A percentile compares a stretch with the other conserved stretches of the same genome.
phyloP scores from a whole-genome alignment of 35 echinoderm and acorn worm species.

The Holothuria glaberrima region DNA sequence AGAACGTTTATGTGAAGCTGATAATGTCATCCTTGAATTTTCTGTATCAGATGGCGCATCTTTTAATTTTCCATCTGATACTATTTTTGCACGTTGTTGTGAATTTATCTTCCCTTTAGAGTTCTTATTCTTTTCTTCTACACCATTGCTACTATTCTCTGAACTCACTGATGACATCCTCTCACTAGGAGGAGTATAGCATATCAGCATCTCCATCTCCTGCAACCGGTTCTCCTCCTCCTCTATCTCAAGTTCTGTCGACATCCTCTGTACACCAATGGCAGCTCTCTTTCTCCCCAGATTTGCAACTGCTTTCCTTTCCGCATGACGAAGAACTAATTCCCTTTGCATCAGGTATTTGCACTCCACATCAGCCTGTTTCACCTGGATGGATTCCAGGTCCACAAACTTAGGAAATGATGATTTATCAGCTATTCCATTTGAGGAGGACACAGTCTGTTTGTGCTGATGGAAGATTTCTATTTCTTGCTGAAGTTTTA shows the following conservation, averaged over 20 bases:
- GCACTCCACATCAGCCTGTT: slow-evolving; percentile 47
- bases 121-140: slow-evolving; percentile 14
- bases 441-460: not conserved
- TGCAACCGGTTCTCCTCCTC: slow-evolving; percentile 85
- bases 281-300: slow-evolving; percentile 70
- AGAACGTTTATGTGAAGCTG: slow-evolving; percentile 1
- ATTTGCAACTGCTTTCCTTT: slow-evolving; percentile 76
- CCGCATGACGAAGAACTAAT: slow-evolving; percentile 70
- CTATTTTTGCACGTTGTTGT: not conserved
- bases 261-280: slow-evolving; percentile 72
- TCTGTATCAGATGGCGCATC: not conserved
- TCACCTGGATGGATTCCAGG: slow-evolving; percentile 21
- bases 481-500: slow-evolving; percentile 69
- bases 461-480: not conserved
- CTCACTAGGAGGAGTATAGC: slow-evolving; percentile 44
- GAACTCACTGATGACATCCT: slow-evolving; percentile 51
- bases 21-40: not conserved
- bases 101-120: not conserved
- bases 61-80: not conserved
- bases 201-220: slow-evolving; percentile 73
- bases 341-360: slow-evolving; percentile 85
- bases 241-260: slow-evolving; percentile 76
- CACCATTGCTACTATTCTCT: slow-evolving; percentile 42
- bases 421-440: not conserved
- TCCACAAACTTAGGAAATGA: slow-evolving; percentile 63